Percentiles rank a stretch among this genome's conserved stretches.
phyloP scores from a whole-genome alignment of 2,888 invertebrate species.

The Oxytorus armatus region DNA sequence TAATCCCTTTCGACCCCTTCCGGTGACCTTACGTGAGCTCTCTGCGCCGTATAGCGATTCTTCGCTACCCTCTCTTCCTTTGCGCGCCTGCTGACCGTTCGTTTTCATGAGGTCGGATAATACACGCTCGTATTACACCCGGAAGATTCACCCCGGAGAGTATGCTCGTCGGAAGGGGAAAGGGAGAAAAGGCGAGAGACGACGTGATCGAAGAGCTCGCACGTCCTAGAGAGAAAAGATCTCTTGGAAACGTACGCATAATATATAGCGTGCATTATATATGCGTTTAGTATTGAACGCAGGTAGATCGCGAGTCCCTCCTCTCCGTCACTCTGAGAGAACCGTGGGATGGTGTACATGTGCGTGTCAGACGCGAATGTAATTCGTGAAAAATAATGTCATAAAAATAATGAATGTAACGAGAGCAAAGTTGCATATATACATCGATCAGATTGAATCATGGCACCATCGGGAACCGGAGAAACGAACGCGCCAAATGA shows the following conservation, averaged over 20 bases:
- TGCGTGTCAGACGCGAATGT: conserved; percentile 13
- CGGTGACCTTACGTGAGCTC: conserved; percentile 65
- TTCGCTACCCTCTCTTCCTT: conserved; percentile 31
- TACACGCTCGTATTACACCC: conserved; percentile 59
- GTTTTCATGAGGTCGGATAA: conserved; percentile 50
- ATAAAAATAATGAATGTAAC: conserved; percentile 37
- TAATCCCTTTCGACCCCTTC: conserved; percentile 78
- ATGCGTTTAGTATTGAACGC: conserved; percentile 39
- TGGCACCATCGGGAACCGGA: neutral
- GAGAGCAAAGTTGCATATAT: conserved; percentile 12
- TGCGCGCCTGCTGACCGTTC: conserved; percentile 37
- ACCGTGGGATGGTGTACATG: conserved; percentile 23
- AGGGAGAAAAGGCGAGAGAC: conserved; percentile 41
- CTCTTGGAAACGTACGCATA: conserved; percentile 21
- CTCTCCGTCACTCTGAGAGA: neutral
- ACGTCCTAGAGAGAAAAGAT: conserved; percentile 55
- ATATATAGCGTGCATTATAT: conserved; percentile 19
- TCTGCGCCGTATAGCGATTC: conserved; percentile 38
- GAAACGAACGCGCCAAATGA: conserved; percentile 16
- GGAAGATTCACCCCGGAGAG: conserved; percentile 53
- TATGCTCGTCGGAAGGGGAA: conserved; percentile 12
- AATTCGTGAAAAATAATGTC: conserved; percentile 35
- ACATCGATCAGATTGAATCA: neutral
- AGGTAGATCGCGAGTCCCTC: conserved; percentile 28
- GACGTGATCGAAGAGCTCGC: conserved; percentile 62